A percentile compares a stretch with the other conserved stretches of the same genome.
Evolutionary conservation across 2,797 vertebrate species (phyloP).

Genomic region (Poecilia picta): DNA sequence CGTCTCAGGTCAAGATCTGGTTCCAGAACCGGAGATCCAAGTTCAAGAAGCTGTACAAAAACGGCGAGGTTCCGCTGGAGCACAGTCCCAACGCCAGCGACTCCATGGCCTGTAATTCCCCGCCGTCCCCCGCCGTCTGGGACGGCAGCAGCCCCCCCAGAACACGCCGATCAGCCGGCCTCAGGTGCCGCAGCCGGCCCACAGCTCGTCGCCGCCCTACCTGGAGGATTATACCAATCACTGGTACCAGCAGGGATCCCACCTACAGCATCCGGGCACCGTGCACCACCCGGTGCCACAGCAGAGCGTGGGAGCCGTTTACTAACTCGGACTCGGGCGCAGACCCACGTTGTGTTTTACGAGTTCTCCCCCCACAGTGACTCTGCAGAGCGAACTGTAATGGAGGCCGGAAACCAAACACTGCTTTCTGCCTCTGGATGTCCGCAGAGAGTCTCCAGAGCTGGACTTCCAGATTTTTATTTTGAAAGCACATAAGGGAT

Average conservation of each 20-base stretch:
- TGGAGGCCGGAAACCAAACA: slow-evolving; percentile 56
- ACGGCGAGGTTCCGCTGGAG: slow-evolving; percentile 94
- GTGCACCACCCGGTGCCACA: slow-evolving; percentile 92
- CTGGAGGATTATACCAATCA: slow-evolving; percentile 94
- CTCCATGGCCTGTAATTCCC: slow-evolving; percentile 98
- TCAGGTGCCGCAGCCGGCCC: slow-evolving; percentile 87
- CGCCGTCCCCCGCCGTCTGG: slow-evolving; percentile 92
- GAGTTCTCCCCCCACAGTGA: slow-evolving; percentile 64
- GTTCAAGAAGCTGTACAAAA: slow-evolving; percentile 99
- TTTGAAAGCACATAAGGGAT: slow-evolving; percentile 74
- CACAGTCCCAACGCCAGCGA: slow-evolving; percentile 98
- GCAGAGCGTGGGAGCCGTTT: slow-evolving; percentile 91
- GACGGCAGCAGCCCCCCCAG: slow-evolving; percentile 85
- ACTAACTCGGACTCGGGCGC: slow-evolving; percentile 82
- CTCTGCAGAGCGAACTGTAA: slow-evolving; percentile 61
- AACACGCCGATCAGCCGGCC: slow-evolving; percentile 83
- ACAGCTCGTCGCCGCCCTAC: slow-evolving; percentile 91
- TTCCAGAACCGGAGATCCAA: slow-evolving; percentile 98
- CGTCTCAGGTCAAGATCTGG: slow-evolving; percentile 95
- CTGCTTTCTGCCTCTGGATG: slow-evolving; percentile 44
- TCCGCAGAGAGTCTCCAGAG: slow-evolving; percentile 49
- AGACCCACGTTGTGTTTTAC: slow-evolving; percentile 40
- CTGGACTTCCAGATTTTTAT: slow-evolving; percentile 47
- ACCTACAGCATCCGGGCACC: slow-evolving; percentile 88
- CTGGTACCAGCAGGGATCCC: slow-evolving; percentile 94